Base-by-base conservation (phyloP, 2,113 vertebrate genomes). In the Phalacrocorax brasilianus region DNA sequence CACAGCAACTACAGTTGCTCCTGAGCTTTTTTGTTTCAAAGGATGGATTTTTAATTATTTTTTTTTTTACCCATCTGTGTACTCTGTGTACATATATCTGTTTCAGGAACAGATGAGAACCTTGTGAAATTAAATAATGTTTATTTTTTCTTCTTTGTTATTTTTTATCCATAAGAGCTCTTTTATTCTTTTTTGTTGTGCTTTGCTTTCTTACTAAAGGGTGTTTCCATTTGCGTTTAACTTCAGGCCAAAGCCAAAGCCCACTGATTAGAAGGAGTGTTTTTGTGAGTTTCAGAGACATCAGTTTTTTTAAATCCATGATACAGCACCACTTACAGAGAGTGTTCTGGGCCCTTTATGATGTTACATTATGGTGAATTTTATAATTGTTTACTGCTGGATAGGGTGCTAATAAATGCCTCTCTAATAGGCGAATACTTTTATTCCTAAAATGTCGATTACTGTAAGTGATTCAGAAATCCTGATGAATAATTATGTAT, bases 381-480 rank as follows among this genome's bases (percentile, higher is more conserved):
- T 86, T 86, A 30, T 58, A 40, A 55, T 70, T 58, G 23, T 85
- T 92, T 93, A 55, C 63, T 70, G 47, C 55, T 7, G 1, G 59
- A 63, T 21, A 33, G 18, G 28, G 32, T 80, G 71, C 38, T 80
- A 96, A 91, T 62, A 96, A 92, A 80, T 84, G 55, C 38, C 16
- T 74, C 30, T 50, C 47, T 74, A 94, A 80, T 63, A 93, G 30
- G 42, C 2, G 4, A 90, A 92, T 71, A 88, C 20, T 85, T 96
- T 61, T 79, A 66, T 85, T 86, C 33, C 66, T 91, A 80, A 95
- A 90, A 77, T 58, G 50, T 83, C 0, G 5, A 67, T 93, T 83
- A 89, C 45, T 66, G 28, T 65, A 89, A 96, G 47, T 93, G 81
- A 92, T 77, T 89, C 74, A 79, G 87, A 85, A 89, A 88, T 91